phyloP scores from a whole-genome alignment of 2,888 invertebrate species.

The Athrips mouffetella region DNA sequence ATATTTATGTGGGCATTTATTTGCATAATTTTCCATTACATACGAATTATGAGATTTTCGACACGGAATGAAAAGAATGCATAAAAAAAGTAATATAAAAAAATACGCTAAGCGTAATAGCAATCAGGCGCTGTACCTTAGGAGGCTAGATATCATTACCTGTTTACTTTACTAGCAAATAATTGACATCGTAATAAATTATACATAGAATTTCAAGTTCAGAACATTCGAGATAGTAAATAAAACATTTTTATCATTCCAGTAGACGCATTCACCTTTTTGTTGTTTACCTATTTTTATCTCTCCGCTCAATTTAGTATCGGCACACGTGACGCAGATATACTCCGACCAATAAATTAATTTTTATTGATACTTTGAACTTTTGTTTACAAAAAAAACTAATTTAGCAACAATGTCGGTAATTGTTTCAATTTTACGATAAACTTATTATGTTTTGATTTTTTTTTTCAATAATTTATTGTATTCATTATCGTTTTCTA shows the following conservation, averaged over 20 bases:
- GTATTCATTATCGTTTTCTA: slow-evolving; percentile 31
- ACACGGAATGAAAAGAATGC: too few relatives aligned
- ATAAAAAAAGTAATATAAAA: too few relatives aligned
- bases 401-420: slow-evolving; percentile 38
- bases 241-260: background rate
- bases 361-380: slow-evolving; percentile 55
- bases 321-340: background rate
- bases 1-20: too few relatives aligned
- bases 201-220: too few relatives aligned
- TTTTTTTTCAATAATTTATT: slow-evolving; percentile 48
- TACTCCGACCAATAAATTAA: slow-evolving; percentile 43
- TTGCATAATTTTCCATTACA: too few relatives aligned
- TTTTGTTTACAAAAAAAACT: slow-evolving; percentile 51
- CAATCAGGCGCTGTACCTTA: too few relatives aligned
- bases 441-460: slow-evolving; percentile 29
- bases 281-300: slow-evolving; percentile 10
- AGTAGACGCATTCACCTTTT: slow-evolving; percentile 12
- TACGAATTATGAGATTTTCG: too few relatives aligned
- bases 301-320: background rate
- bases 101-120: too few relatives aligned
- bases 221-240: too few relatives aligned
- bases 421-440: slow-evolving; percentile 43
- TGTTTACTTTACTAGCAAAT: too few relatives aligned
- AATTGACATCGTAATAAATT: too few relatives aligned
- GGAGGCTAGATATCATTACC: too few relatives aligned